Percentiles rank a stretch among this genome's conserved stretches.
These are phyloP conservation scores for Epinotia nisella DNA, from an alignment of 2,888 invertebrate genomes.

Conservation along the genomic window DNA sequence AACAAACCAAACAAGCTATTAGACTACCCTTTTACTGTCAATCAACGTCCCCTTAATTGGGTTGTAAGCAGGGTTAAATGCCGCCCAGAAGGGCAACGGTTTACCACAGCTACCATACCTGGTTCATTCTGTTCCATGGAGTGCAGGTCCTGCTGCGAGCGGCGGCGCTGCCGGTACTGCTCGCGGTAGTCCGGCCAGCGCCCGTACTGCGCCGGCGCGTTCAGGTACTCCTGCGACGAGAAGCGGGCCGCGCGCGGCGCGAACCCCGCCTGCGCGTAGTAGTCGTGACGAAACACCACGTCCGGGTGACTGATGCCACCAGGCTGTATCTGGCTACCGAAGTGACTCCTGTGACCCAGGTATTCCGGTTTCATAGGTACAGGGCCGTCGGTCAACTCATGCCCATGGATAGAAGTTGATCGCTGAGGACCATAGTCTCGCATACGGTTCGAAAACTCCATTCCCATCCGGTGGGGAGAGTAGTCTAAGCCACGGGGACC, in stretches of 20 bases:
- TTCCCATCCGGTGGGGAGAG: constrained; percentile 77
- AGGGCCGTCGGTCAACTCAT: constrained; percentile 76
- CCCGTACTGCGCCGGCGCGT: constrained; percentile 74
- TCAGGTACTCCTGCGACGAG: constrained; percentile 81
- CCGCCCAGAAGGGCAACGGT: not conserved
- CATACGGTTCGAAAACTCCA: constrained; percentile 73
- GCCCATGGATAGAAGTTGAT: constrained; percentile 79
- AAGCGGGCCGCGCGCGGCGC: constrained; percentile 76
- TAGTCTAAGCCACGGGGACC: constrained; percentile 79
- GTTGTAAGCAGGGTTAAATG: not conserved
- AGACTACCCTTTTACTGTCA: not conserved
- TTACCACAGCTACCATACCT: constrained; percentile 60
- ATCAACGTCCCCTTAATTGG: not conserved
- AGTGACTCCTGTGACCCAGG: constrained; percentile 71
- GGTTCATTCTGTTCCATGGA: constrained; percentile 77
- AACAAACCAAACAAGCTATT: not conserved
- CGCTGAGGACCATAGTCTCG: constrained; percentile 78
- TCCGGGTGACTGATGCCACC: constrained; percentile 76
- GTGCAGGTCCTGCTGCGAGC: constrained; percentile 80
- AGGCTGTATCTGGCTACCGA: constrained; percentile 73
- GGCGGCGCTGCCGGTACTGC: constrained; percentile 77
- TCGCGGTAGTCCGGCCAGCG: constrained; percentile 77
- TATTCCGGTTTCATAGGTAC: constrained; percentile 71
- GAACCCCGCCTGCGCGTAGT: constrained; percentile 73
- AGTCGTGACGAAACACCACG: constrained; percentile 78